Conservation (phyloP, 2,888 invertebrate species). For the Drosophila pseudotalamancana region DNA sequence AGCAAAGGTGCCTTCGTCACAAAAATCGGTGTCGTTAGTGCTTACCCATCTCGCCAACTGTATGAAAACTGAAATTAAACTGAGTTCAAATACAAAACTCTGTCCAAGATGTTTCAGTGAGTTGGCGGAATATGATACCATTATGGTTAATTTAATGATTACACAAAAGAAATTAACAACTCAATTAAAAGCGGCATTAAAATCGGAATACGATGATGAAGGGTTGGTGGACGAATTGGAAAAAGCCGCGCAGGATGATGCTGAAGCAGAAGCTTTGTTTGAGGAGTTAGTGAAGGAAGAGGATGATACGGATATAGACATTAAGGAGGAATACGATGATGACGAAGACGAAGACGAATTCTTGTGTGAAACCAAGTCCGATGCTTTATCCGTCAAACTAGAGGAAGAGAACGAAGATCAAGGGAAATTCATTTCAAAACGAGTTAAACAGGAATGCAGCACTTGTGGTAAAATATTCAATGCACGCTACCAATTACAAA, state of each 20-base stretch:
- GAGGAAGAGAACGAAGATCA: slow-evolving; percentile 38
- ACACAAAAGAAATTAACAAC: slow-evolving; percentile 75
- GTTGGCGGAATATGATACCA: slow-evolving; percentile 76
- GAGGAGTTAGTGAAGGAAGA: slow-evolving; percentile 65
- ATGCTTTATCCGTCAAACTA: slow-evolving; percentile 1
- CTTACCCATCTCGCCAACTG: slow-evolving; percentile 80
- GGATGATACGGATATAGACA: slow-evolving; percentile 40
- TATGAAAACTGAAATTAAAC: slow-evolving; percentile 71
- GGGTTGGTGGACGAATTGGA: slow-evolving; percentile 33
- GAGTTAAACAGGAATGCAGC: slow-evolving; percentile 58
- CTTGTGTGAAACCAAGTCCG: slow-evolving; percentile 28
- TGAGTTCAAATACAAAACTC: slow-evolving; percentile 63
- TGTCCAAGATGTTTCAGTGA: slow-evolving; percentile 76
- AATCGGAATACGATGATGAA: slow-evolving; percentile 59
- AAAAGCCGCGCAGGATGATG: slow-evolving; percentile 47
- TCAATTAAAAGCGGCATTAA: slow-evolving; percentile 70
- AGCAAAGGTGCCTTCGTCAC: slow-evolving; percentile 75
- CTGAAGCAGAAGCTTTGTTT: slow-evolving; percentile 65
- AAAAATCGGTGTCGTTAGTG: slow-evolving; percentile 77
- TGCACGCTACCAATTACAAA: slow-evolving; percentile 72
- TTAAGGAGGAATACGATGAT: slow-evolving; percentile 56
- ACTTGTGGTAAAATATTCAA: slow-evolving; percentile 64
- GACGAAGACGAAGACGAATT: slow-evolving; percentile 41
- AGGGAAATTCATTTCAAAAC: slow-evolving; percentile 44
- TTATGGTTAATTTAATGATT: slow-evolving; percentile 80